Conservation (phyloP, 2,888 invertebrate species). For the Mythimna impura region DNA sequence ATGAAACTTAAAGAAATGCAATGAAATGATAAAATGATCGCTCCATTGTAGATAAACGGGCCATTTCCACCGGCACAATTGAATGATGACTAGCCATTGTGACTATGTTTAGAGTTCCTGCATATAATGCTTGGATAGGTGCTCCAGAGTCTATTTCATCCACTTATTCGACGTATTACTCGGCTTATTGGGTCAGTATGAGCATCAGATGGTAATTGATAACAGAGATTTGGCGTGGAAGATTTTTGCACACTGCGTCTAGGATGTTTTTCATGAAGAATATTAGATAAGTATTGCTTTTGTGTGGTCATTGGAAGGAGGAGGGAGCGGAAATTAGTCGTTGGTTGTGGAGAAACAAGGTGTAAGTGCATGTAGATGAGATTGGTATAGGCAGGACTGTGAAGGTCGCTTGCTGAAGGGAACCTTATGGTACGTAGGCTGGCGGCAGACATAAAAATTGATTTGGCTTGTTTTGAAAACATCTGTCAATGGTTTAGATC, state of each 20-base stretch:
- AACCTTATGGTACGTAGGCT: not conserved
- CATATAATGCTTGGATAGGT: slow-evolving; percentile 85
- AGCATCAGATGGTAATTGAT: slow-evolving; percentile 76
- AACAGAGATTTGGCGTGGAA: slow-evolving; percentile 70
- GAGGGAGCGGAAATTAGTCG: slow-evolving; percentile 20
- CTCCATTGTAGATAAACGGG: slow-evolving; percentile 86
- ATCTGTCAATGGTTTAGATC: not conserved
- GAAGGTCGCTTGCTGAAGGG: not conserved
- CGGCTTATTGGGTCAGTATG: slow-evolving; percentile 82
- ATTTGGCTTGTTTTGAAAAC: not conserved
- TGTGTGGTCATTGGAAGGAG: slow-evolving; percentile 29
- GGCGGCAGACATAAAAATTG: not conserved
- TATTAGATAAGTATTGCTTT: slow-evolving; percentile 55
- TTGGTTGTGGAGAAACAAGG: slow-evolving; percentile 6
- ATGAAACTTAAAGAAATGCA: slow-evolving; percentile 89
- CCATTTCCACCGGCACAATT: slow-evolving; percentile 88
- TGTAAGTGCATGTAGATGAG: not conserved
- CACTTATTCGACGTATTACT: slow-evolving; percentile 84
- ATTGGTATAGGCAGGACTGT: not conserved
- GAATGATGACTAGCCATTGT: slow-evolving; percentile 89
- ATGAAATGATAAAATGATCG: slow-evolving; percentile 78
- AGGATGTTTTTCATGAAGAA: slow-evolving; percentile 32
- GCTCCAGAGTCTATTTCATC: slow-evolving; percentile 76
- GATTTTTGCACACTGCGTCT: slow-evolving; percentile 64
- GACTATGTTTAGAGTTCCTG: slow-evolving; percentile 90